Evolutionary conservation across 2,797 vertebrate genomes (phyloP).

Genomic region (Sciurus carolinensis): DNA sequence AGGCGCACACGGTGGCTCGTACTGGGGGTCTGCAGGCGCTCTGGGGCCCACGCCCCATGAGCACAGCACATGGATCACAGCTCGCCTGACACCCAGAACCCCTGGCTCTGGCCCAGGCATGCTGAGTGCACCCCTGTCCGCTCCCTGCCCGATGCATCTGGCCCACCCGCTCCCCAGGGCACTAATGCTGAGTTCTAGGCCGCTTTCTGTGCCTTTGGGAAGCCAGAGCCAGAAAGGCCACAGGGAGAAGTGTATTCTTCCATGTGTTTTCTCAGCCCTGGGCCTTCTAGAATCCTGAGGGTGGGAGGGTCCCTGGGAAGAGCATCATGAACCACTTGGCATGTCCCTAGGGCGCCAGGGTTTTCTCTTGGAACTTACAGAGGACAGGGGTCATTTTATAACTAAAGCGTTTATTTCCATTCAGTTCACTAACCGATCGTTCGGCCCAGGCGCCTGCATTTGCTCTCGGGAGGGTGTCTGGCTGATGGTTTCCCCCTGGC

Average conservation of each 20-base stretch:
- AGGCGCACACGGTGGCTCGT: background rate
- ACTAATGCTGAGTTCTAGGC: background rate
- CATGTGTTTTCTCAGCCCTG: background rate
- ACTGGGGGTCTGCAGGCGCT: background rate
- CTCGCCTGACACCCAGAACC: background rate
- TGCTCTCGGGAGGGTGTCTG: conserved; percentile 39
- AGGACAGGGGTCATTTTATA: conserved; percentile 76
- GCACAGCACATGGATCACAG: background rate
- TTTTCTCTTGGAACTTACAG: conserved; percentile 70
- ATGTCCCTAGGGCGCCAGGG: background rate
- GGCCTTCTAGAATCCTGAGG: conserved; percentile 18
- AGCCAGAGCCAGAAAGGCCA: background rate
- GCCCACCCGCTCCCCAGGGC: background rate
- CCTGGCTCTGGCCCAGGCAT: background rate
- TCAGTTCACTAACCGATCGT: conserved; percentile 68
- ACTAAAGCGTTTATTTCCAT: conserved; percentile 84
- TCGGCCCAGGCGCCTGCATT: conserved; percentile 62
- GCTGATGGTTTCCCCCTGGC: conserved; percentile 52
- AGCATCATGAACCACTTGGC: background rate
- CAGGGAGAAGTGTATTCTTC: background rate
- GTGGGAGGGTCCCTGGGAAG: background rate
- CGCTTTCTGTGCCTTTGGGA: conserved; percentile 40
- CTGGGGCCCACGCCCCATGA: background rate
- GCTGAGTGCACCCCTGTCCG: background rate
- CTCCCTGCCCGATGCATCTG: background rate